Base-by-base conservation (phyloP, 2,113 vertebrate species). In the Oncorhynchus masou region DNA sequence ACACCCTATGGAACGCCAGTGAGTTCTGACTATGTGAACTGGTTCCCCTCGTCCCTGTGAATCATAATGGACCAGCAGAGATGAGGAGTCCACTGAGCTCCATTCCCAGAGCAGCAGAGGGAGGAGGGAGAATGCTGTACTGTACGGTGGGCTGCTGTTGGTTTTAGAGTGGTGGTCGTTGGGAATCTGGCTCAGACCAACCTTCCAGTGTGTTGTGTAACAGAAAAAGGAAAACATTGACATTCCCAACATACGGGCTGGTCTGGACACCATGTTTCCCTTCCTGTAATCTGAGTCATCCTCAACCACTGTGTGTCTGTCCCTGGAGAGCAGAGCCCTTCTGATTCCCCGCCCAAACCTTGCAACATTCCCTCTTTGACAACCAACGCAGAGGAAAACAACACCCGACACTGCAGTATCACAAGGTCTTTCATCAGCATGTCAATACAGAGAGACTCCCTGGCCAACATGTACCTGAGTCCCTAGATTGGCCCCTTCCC, bases 191-290 rank as follows among this genome's bases (percentile, higher is more conserved):
- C 78, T 57, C 76, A 67, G 70, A 82, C 64, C 59, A 5, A 67
- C 68, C 68, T 70, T 86, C 84, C 83, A 86, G 83, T 82, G 81
- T 81, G 72, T 81, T 74, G 25, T 57, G 68, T 74, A 68, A 45
- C 70, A 16, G 11, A 78, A 59, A 85, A 83, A 74, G 69, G 70
- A 79, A 81, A 83, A 83, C 79, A 83, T 83, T 83, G 78, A 79
- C 62, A 86, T 84, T 83, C 73, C 59, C 60, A 68, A 19, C 16
- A 15, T 19, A 16, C 39, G 2, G 39, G 39, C 5, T 5, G 51
- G 51, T 54, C 51, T 19, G 51, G 51, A 19, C 51, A 5, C 16
- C 51, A 19, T 54, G 51, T 54, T 54, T 15, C 34, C 31, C 31
- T 54, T 15, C 34, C 31, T 34, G 67, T 49, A 5, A 16, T 62